These are phyloP conservation scores for Coelopa frigida DNA, from an alignment of 1,140 invertebrate species.

Conservation along the genomic window DNA sequence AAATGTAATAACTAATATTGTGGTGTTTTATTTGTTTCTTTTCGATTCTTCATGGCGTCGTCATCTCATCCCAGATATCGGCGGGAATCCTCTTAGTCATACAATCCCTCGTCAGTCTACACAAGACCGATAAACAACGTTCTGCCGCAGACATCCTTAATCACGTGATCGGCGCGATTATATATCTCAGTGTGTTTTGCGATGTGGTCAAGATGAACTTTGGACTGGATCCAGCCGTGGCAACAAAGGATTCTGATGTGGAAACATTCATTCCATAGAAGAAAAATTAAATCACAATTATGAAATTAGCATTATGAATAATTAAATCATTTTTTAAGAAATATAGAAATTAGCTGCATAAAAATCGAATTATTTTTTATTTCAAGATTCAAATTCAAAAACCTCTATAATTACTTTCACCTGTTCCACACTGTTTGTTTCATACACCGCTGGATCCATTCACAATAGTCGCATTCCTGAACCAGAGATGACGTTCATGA, in stretches of 20 bases:
- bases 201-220: slow-evolving; percentile 69
- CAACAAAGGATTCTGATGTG: slow-evolving; percentile 11
- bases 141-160: slow-evolving; percentile 53
- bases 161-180: slow-evolving; percentile 55
- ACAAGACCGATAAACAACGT: slow-evolving; percentile 47
- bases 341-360: not conserved
- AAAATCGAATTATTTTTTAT: slow-evolving; percentile 1
- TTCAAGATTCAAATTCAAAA: not conserved
- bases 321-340: not conserved
- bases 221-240: slow-evolving; percentile 56
- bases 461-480: no score
- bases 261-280: not conserved
- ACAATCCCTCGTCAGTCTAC: slow-evolving; percentile 50
- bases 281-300: no score
- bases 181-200: slow-evolving; percentile 57
- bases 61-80: slow-evolving; percentile 51
- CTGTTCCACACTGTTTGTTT: no score
- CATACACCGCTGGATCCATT: no score
- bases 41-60: slow-evolving; percentile 7
- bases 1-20: not conserved
- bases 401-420: not conserved
- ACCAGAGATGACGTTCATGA: no score
- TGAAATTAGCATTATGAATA: not conserved
- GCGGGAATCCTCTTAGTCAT: slow-evolving; percentile 54
- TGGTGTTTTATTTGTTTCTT: not conserved